phyloP scores from a whole-genome alignment of 53 echinoderm and acorn worm genomes.

The Stichopus horrens region DNA sequence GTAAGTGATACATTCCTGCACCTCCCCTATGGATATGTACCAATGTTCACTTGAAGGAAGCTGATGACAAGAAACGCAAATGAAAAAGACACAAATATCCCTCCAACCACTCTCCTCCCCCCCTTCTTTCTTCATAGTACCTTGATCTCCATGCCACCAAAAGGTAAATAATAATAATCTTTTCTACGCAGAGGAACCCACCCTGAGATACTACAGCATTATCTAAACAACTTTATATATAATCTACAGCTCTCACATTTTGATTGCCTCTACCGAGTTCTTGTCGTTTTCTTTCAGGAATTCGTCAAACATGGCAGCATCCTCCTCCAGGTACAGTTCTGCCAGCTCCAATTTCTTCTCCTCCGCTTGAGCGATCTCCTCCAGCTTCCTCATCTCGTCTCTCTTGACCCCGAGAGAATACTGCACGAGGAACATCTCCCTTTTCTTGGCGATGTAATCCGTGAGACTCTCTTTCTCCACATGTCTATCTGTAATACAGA shows the following conservation, averaged over 20 bases:
- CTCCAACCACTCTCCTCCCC: too few relatives aligned
- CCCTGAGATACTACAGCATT: too few relatives aligned
- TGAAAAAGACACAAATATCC: too few relatives aligned
- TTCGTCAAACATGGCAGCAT: constrained; percentile 99
- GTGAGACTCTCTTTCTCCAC: constrained; percentile 98
- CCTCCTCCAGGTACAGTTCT: constrained; percentile 97
- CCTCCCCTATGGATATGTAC: too few relatives aligned
- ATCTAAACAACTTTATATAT: not conserved
- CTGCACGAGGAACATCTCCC: constrained; percentile 98
- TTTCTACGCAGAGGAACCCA: too few relatives aligned
- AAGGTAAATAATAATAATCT: too few relatives aligned
- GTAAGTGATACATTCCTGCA: too few relatives aligned
- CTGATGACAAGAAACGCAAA: too few relatives aligned
- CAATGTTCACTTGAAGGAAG: too few relatives aligned
- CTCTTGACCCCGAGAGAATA: constrained; percentile 97
- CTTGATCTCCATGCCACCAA: too few relatives aligned
- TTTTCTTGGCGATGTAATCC: constrained; percentile 99
- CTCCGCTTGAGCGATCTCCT: constrained; percentile 98
- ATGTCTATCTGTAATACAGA: constrained; percentile 71
- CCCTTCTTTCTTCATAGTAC: too few relatives aligned
- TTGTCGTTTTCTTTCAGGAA: constrained; percentile 99
- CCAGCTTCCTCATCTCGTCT: constrained; percentile 97
- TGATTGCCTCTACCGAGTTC: constrained; percentile 99
- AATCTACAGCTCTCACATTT: constrained; percentile 61
- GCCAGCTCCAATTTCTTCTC: constrained; percentile 96